A percentile compares a stretch with the other conserved stretches of the same genome.
Evolutionary conservation across 2,888 invertebrate species (phyloP).

Genomic region (Pseudanteris insignis): DNA sequence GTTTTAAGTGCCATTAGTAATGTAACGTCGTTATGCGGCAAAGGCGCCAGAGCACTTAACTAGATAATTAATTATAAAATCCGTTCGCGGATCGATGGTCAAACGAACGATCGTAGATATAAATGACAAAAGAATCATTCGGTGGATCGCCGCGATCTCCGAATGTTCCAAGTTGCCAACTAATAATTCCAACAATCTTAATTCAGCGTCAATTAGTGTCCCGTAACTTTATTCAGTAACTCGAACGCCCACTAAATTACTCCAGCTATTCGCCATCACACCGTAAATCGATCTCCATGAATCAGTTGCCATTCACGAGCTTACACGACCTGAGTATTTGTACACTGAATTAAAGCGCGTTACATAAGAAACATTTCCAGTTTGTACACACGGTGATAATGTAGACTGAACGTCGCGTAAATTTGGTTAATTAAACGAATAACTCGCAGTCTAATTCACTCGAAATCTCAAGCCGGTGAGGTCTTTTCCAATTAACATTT

Average conservation of each 20-base stretch:
- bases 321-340: conserved; percentile 36
- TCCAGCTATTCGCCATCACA: conserved; percentile 35
- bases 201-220: conserved; percentile 44
- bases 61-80: conserved; percentile 9
- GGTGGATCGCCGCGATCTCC: conserved; percentile 1
- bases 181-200: conserved; percentile 42
- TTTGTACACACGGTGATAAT: conserved; percentile 13
- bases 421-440: conserved; percentile 20
- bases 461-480: background rate
- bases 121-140: conserved; percentile 25
- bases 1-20: no score
- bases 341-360: conserved; percentile 41
- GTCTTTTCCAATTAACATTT: conserved; percentile 8
- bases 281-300: conserved; percentile 50
- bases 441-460: background rate
- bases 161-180: conserved; percentile 23
- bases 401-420: conserved; percentile 4
- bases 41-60: no score
- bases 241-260: conserved; percentile 50
- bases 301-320: conserved; percentile 41
- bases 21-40: no score
- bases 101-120: conserved; percentile 6
- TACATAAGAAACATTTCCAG: conserved; percentile 37
- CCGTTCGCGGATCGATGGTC: conserved; percentile 9
- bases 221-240: conserved; percentile 53